Evolutionary conservation across 2,888 invertebrate species (phyloP), one percentile per base, ranked within the genome.

Genomic region (Dioctria rufipes): DNA sequence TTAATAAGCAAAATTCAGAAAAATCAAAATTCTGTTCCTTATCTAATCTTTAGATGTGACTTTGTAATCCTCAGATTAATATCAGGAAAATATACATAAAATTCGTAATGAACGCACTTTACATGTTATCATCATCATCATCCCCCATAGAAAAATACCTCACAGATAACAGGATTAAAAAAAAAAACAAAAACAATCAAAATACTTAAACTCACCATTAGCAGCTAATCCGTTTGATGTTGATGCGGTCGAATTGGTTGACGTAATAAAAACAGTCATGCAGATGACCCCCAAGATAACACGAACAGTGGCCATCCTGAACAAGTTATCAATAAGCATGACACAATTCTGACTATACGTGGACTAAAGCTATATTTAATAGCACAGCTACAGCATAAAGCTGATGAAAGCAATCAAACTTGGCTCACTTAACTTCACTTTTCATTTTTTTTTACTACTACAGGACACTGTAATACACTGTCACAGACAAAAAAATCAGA

Each of bases 301-400:
- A n/a, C 61, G 65, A 42, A 81, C 65, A 69, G 80, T 77, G 80
- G 83, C 79, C 83, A 83, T 83, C 78, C 80, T 81, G 71, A 78
- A 78, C 43, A 51, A 61, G 58, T 75, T 75, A 65, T 40, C 65
- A 75, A 58, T 60, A 75, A 61, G n/a, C 75, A 75, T 60, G 60
- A 60, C 43, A 60, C 75, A 71, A 51, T 60, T 60, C 75, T 40
- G 39, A 46, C 42, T 42, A 58, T 13, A 69, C 43, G 42, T 13
- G 75, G 43, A 40, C 60, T 37, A 75, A 25, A 25, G 25, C 25
- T 25, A 25, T 25, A 25, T 25, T 25, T 25, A 25, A 25, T 25
- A 25, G 25, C 25, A 25, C 25, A 25, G 25, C 25, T 2, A 25
- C 25, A 25, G 25, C n/a, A 75, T 13, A 75, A 75, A 42, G 75